A percentile compares a stretch with the other conserved stretches of the same genome.
These are phyloP conservation scores for Psococerastis gibbosa DNA, from an alignment of 2,888 invertebrate genomes.

Conservation along the genomic window DNA sequence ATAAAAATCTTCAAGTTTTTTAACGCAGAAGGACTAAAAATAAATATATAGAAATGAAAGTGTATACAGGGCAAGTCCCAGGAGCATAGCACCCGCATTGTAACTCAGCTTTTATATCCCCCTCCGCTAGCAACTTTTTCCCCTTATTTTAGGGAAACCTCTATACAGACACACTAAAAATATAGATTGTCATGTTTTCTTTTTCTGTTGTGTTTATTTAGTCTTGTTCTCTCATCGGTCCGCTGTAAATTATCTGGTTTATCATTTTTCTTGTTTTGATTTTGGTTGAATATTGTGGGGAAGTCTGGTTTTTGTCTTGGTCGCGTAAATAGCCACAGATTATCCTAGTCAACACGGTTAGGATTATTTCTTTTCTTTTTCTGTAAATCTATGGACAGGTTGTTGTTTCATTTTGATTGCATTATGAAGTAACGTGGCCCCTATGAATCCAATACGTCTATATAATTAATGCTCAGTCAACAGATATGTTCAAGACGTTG, in stretches of 20 bases:
- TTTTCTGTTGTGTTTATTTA: conserved; percentile 9
- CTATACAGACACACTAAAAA: conserved; percentile 5
- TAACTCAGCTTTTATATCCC: conserved; percentile 8
- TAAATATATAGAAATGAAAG: conserved; percentile 11
- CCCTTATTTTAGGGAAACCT: conserved; percentile 5
- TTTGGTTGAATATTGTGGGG: background rate
- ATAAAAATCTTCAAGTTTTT: conserved; percentile 10
- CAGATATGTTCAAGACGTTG: too few relatives aligned
- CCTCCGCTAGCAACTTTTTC: background rate
- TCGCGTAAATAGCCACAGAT: too few relatives aligned
- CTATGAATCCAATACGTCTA: too few relatives aligned
- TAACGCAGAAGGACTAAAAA: conserved; percentile 6
- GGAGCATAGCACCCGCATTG: background rate
- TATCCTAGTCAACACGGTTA: too few relatives aligned
- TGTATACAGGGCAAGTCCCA: conserved; percentile 5
- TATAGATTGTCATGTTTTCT: conserved; percentile 8
- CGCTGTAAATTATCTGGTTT: conserved; percentile 7
- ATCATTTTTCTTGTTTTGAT: conserved; percentile 8
- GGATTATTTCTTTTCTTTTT: too few relatives aligned
- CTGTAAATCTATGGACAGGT: too few relatives aligned
- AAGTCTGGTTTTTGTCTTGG: conserved; percentile 1
- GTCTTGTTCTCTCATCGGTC: conserved; percentile 2
- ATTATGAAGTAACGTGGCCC: too few relatives aligned
- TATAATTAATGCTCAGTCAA: too few relatives aligned
- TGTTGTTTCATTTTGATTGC: too few relatives aligned